Base-by-base conservation (phyloP, 1,140 invertebrate species). In the Drosophila biarmipes region DNA sequence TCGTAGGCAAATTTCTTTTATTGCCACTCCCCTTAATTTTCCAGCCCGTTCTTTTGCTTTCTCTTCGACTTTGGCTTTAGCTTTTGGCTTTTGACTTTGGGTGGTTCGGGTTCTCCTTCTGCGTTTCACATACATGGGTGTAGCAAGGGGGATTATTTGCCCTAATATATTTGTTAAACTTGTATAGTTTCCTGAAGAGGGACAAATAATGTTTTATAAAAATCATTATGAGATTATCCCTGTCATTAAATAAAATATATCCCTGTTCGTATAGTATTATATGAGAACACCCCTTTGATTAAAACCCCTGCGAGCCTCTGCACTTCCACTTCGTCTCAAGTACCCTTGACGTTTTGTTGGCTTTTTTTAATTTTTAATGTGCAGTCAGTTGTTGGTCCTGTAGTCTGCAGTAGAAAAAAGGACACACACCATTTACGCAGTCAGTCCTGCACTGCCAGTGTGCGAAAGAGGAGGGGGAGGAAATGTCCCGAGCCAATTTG, bases 331-430 rank as follows among this genome's bases (percentile, higher is more conserved):
- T 21, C 31, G 63, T 40, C 45, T 67, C 63, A 42, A 67, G 45
- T 67, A 52, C 46, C 59, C 59, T 67, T 37, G 56, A 31, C 59
- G 54, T 57, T 57, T 48, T 64, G 64, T 81, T 81, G 78, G 49
- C 58, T 73, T 80, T 89, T 89, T 89, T 89, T 89, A 89, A 89
- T 89, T 89, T 89, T 89, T 89, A 89, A 89, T 89, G 84, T 89
- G 84, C 84, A 89, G 79, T 58, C 82, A 73, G 75, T 84, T 81
- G 72, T 61, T 79, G 55, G 48, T 82, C 34, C 29, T 68, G 38
- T 40, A 71, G 43, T 48, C 69, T 48, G 35, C 42, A 24, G 42
- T 53, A 45, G 17, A 53, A 45, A 55, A 46, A 75, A 71, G 72
- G 84, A 87, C 73, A 87, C 82, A 86, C 81, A 57, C 82, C 78